A percentile compares a stretch with the other conserved stretches of the same genome.
These are phyloP conservation scores for Acanthacorydalis orientalis DNA, from an alignment of 2,888 invertebrate species.

Conservation along the genomic window DNA sequence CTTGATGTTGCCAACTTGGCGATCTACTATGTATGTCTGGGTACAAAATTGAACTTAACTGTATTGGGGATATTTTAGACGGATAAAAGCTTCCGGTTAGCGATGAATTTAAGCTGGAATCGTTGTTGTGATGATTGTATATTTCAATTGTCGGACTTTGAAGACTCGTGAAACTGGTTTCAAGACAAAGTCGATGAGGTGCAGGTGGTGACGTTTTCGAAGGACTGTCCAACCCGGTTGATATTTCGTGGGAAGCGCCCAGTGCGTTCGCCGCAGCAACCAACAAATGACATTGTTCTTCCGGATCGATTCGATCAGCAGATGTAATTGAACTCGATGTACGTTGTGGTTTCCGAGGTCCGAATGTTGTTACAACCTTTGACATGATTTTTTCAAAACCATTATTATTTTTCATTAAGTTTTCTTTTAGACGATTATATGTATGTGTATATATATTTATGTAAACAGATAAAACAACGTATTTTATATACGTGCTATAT, in stretches of 20 bases:
- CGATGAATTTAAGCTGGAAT: constrained; percentile 20
- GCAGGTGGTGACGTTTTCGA: constrained; percentile 19
- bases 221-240: constrained; percentile 9
- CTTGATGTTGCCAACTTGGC: constrained; percentile 3
- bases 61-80: constrained; percentile 18
- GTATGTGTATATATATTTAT: no score
- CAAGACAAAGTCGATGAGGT: constrained; percentile 44
- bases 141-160: constrained; percentile 28
- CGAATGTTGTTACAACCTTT: constrained; percentile 61
- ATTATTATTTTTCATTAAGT: neutral
- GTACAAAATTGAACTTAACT: constrained; percentile 11
- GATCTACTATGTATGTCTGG: constrained; percentile 1
- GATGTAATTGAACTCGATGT: constrained; percentile 26
- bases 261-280: constrained; percentile 14
- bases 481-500: neutral
- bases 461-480: neutral
- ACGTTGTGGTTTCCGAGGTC: constrained; percentile 63
- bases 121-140: neutral
- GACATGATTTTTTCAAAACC: constrained; percentile 10
- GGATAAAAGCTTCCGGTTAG: constrained; percentile 23
- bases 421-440: no score
- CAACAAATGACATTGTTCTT: constrained; percentile 13
- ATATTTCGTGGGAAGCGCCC: constrained; percentile 3
- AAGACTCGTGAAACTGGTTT: constrained; percentile 59
- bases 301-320: constrained; percentile 21